Evolutionary conservation across 2,888 invertebrate species (phyloP).

Genomic region (Limnephilus marmoratus): DNA sequence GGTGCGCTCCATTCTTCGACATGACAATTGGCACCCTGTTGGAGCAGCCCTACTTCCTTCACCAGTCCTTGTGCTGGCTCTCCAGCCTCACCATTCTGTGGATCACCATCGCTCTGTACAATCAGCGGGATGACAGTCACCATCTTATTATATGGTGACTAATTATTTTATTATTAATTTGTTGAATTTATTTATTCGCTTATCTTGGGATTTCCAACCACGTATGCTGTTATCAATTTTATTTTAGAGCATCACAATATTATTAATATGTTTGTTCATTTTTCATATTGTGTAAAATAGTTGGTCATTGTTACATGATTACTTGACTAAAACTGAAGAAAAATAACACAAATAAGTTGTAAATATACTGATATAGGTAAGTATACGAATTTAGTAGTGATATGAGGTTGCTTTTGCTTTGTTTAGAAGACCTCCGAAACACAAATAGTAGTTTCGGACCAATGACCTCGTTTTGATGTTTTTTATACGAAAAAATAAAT

Average conservation of each 20-base stretch:
- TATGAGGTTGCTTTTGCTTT: neutral
- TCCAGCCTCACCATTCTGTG: constrained; percentile 29
- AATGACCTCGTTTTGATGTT: too few relatives aligned
- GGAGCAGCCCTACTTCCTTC: constrained; percentile 38
- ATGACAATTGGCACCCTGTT: neutral
- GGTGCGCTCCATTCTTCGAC: neutral
- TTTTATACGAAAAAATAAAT: too few relatives aligned
- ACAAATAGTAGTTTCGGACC: too few relatives aligned
- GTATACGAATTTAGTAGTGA: too few relatives aligned
- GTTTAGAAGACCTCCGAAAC: neutral
- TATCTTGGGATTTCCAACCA: neutral
- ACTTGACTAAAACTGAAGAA: too few relatives aligned
- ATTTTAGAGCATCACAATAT: neutral
- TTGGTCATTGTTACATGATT: neutral
- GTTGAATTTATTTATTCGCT: neutral
- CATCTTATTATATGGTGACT: constrained; percentile 54
- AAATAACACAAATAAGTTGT: too few relatives aligned
- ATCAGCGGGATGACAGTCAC: neutral
- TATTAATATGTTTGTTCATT: neutral
- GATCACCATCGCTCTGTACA: constrained; percentile 19
- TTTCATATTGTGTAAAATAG: neutral
- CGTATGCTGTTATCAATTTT: neutral
- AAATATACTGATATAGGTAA: too few relatives aligned
- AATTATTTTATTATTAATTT: neutral
- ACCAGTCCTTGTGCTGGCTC: constrained; percentile 51